A percentile compares a stretch with the other conserved stretches of the same genome.
These are phyloP conservation scores for Fragum whitleyi DNA, from an alignment of 2,888 invertebrate species.

Conservation along the genomic window DNA sequence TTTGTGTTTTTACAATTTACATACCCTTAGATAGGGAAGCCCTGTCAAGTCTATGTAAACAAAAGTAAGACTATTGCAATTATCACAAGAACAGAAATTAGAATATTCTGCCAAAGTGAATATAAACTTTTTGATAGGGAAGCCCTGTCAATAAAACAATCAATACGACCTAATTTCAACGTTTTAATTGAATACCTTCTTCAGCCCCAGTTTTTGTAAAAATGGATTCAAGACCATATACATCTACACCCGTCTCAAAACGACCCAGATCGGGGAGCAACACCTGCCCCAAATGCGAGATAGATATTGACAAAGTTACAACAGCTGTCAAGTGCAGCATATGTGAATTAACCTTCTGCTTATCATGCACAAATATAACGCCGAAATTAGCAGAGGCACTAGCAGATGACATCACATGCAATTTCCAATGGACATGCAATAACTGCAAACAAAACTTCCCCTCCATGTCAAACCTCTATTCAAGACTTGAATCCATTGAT, in stretches of 20 bases:
- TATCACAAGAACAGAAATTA: not conserved
- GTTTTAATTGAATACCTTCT: no score
- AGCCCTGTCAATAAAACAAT: no score
- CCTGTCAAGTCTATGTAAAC: not conserved
- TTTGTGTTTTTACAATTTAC: not conserved
- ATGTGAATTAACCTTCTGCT: not conserved
- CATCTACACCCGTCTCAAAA: not conserved
- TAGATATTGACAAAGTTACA: not conserved
- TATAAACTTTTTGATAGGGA: not conserved
- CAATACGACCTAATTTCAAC: no score
- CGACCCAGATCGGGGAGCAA: not conserved
- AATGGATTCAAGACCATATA: not conserved
- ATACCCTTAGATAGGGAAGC: not conserved
- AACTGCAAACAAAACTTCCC: slow-evolving; percentile 15
- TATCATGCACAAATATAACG: not conserved
- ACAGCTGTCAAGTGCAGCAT: not conserved
- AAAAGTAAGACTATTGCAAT: not conserved
- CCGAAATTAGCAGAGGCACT: not conserved
- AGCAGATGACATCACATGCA: not conserved
- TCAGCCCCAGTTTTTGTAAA: no score
- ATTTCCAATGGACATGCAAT: not conserved
- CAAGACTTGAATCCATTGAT: not conserved
- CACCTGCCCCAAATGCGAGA: not conserved
- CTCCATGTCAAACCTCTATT: not conserved
- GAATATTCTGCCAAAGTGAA: not conserved